These are phyloP conservation scores for Astreopora myriophthalma DNA, from an alignment of 64 coral and sea anemone genomes.

Conservation along the genomic window DNA sequence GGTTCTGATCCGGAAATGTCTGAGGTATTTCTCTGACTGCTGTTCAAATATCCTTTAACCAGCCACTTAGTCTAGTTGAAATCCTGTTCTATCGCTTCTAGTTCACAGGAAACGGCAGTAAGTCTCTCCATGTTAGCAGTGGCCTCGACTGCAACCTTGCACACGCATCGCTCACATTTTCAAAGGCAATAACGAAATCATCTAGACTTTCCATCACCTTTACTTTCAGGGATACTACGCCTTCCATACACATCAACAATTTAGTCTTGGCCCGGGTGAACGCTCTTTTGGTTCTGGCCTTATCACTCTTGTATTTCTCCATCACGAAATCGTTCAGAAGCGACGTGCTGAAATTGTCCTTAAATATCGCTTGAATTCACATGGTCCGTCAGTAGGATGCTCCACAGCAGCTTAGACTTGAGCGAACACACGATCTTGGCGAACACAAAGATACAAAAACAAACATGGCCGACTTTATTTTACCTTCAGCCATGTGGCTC, in stretches of 20 bases:
- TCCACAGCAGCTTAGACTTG: too few relatives aligned
- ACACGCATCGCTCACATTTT: not conserved
- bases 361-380: not conserved
- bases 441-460: too few relatives aligned
- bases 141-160: not conserved
- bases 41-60: not conserved
- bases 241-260: conserved; percentile 18
- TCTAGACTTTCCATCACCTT: conserved; percentile 15
- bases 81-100: not conserved
- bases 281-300: not conserved
- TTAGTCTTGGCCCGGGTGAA: not conserved
- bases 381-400: not conserved
- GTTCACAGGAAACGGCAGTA: not conserved
- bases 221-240: not conserved
- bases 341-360: not conserved
- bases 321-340: not conserved
- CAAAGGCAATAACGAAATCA: not conserved
- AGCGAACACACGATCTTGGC: too few relatives aligned
- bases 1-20: not conserved
- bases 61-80: not conserved
- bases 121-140: not conserved
- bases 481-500: too few relatives aligned
- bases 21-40: not conserved
- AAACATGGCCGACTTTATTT: too few relatives aligned
- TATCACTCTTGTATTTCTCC: not conserved